phyloP scores from a whole-genome alignment of 2,113 vertebrate species.

The Micronisus gabar region DNA sequence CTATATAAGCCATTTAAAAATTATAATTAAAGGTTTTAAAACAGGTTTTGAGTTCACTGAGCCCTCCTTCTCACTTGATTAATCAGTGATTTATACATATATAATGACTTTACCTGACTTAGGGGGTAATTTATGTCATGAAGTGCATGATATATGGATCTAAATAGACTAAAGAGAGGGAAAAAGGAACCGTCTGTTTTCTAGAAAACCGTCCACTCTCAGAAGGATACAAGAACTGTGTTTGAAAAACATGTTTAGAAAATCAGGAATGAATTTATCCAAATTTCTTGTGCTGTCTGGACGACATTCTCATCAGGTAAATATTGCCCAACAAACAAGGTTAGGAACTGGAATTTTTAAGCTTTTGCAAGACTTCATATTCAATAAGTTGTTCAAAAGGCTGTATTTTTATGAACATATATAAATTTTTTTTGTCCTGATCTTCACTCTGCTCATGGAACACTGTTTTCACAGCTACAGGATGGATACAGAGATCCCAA shows the following conservation, averaged over 20 bases:
- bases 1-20: background rate
- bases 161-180: background rate
- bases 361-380: background rate
- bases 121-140: background rate
- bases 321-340: background rate
- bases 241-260: background rate
- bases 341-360: background rate
- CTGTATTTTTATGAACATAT: background rate
- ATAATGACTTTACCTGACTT: background rate
- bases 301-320: background rate
- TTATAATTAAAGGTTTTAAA: background rate
- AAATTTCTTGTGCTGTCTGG: background rate
- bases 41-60: background rate
- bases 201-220: background rate
- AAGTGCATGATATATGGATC: background rate
- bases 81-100: conserved; percentile 6
- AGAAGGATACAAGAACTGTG: background rate
- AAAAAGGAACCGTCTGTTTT: background rate
- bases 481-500: background rate
- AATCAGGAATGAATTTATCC: background rate
- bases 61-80: background rate
- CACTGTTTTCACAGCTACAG: background rate
- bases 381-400: background rate
- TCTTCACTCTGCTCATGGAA: background rate
- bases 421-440: background rate